These are phyloP conservation scores for Semibalanus balanoides DNA, from an alignment of 1,140 invertebrate species.

Conservation along the genomic window DNA sequence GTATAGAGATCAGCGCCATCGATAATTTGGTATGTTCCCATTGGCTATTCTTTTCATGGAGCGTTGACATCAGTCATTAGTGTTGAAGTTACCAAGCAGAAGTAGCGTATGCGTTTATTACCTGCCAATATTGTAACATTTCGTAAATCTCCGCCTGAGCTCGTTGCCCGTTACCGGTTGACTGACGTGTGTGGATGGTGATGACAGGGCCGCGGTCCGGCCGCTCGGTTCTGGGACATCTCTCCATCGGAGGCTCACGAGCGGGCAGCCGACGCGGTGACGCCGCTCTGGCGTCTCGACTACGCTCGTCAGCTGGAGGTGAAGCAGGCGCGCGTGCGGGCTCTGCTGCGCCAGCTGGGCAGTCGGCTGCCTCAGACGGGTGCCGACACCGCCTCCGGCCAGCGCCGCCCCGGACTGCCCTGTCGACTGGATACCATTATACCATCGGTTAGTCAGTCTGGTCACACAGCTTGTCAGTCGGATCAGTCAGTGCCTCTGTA, in stretches of 20 bases:
- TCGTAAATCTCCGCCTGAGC: no score
- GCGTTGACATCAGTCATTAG: no score
- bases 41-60: no score
- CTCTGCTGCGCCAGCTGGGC: slow-evolving; percentile 16
- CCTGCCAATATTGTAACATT: no score
- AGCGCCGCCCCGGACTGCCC: slow-evolving; percentile 7
- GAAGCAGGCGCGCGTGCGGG: slow-evolving; percentile 23
- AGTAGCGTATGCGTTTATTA: no score
- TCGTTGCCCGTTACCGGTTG: no score
- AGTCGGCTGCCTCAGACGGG: background rate
- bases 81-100: background rate
- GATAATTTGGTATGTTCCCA: no score
- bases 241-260: background rate
- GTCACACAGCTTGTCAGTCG: no score
- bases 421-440: slow-evolving; percentile 18
- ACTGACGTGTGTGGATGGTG: no score
- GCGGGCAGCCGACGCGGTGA: background rate
- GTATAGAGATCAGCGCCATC: no score
- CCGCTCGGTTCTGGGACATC: background rate
- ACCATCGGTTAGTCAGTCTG: slow-evolving; percentile 23
- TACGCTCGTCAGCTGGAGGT: slow-evolving; percentile 25
- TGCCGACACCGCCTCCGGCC: background rate
- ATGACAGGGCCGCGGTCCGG: background rate
- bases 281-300: background rate
- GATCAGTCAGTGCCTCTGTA: no score